These are phyloP conservation scores for Mallateleia sp. DNA, from an alignment of 2,888 invertebrate species.

Conservation along the genomic window DNA sequence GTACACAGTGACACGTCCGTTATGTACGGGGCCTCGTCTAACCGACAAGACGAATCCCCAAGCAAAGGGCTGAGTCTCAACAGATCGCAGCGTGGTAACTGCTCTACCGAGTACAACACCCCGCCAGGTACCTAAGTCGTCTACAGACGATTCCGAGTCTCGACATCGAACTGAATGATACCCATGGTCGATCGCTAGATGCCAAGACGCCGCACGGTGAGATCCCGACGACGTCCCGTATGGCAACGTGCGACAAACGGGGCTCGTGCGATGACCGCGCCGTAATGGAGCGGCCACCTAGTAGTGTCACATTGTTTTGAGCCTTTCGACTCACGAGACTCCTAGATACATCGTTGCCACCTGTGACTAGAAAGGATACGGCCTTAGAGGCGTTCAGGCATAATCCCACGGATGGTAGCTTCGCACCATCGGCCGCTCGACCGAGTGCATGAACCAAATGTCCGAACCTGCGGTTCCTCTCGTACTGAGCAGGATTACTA, in stretches of 20 bases:
- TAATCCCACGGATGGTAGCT: constrained; percentile 91
- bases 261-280: constrained; percentile 73
- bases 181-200: constrained; percentile 86
- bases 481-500: constrained; percentile 91
- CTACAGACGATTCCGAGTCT: constrained; percentile 91
- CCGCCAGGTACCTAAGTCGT: constrained; percentile 89
- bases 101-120: constrained; percentile 92
- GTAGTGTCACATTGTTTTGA: constrained; percentile 89
- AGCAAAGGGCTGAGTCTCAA: constrained; percentile 91
- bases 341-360: constrained; percentile 89
- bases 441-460: constrained; percentile 91
- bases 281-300: constrained; percentile 45
- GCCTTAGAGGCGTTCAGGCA: constrained; percentile 92
- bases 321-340: constrained; percentile 90
- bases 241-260: constrained; percentile 85
- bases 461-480: constrained; percentile 92
- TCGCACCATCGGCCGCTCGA: constrained; percentile 92
- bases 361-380: constrained; percentile 92
- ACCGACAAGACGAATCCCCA: constrained; percentile 85
- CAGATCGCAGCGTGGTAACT: constrained; percentile 91
- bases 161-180: constrained; percentile 90
- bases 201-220: constrained; percentile 86
- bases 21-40: constrained; percentile 66
- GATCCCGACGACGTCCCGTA: constrained; percentile 79
- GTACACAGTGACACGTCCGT: too few species aligned